Base-by-base conservation (phyloP, 2,797 vertebrate genomes). In the Odontamblyopus lacepedii region DNA sequence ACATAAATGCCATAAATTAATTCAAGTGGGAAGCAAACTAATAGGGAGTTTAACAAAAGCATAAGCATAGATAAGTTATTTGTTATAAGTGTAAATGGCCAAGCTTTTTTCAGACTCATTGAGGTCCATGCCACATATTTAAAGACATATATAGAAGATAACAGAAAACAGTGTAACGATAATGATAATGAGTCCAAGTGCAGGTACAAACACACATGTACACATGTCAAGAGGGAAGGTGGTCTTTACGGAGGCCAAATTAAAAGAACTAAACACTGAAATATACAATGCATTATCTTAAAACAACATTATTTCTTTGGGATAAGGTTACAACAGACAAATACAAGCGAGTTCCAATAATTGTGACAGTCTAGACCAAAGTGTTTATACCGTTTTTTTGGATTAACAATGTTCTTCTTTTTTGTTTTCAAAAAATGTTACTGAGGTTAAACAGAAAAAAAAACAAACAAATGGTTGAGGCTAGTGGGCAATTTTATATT, bases 1-100 rank as follows among this genome's bases (percentile, higher is more conserved):
- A 74, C 61, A 66, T 67, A 72, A 38, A 63, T 38, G 19, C n/a
- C n/a, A 15, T 38, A 44, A 38, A 63, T 64, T 7, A 15, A 64
- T 64, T 27, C 19, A 64, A 64, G n/a, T 44, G 63, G 38, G 38
- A 64, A 44, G n/a, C 60, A 56, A 56, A 56, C 18, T 3, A 38
- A 61, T 18, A 2, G 29, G 59, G 15, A 32, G 29, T 18, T 29
- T 61, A 16, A 62, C 15, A 35, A 18, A 9, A 38, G 15, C 59
- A 29, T 6, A 60, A 1, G 11, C 2, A 18, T 19, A 32, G 12
- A 30, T 30, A 7, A 35, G 19, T 19, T 62, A 13, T 8, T 23
- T 3, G 12, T 55, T n/a, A 56, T 23, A 53, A 53, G 19, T n/a
- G 2, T 26, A 56, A 23, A 11, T 56, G 11, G 26, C 23, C 55